Evolutionary conservation across 2,797 vertebrate genomes (phyloP).

Genomic region (Geotria australis): DNA sequence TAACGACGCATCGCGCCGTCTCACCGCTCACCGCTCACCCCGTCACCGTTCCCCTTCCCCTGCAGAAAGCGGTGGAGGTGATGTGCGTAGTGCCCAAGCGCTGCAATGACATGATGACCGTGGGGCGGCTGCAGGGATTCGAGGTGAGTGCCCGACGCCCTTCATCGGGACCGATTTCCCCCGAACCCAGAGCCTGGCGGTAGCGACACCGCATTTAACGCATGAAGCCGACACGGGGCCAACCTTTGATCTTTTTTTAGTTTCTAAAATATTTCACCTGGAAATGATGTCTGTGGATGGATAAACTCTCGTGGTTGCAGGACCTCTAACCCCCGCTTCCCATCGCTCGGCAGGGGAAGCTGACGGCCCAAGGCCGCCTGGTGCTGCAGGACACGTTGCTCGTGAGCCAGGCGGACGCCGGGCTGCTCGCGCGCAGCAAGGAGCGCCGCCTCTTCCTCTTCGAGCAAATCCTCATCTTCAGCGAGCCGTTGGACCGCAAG

Average conservation of each 20-base stretch:
- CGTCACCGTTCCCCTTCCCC: background rate
- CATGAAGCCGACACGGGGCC: no score
- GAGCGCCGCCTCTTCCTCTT: constrained; percentile 88
- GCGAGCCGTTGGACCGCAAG: constrained; percentile 39
- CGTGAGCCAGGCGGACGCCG: constrained; percentile 56
- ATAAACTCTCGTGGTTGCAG: no score
- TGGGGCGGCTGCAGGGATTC: constrained; percentile 79
- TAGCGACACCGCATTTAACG: no score
- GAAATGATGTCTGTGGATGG: no score
- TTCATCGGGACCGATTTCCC: no score
- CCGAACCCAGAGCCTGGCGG: no score
- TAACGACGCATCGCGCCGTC: no score
- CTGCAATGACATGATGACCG: constrained; percentile 98
- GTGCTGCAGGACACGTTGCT: constrained; percentile 95
- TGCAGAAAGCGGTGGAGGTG: constrained; percentile 71
- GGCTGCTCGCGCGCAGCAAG: constrained; percentile 63
- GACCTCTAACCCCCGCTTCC: background rate
- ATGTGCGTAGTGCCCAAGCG: constrained; percentile 98
- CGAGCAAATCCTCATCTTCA: constrained; percentile 94
- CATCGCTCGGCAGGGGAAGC: constrained; percentile 36
- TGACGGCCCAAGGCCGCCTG: constrained; percentile 75
- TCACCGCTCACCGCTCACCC: no score
- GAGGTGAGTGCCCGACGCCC: constrained; percentile 24
- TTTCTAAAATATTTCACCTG: no score
- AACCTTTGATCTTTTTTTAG: no score